Percentiles rank a stretch among this genome's conserved stretches.
Evolutionary conservation across 1,140 invertebrate species (phyloP).

Genomic region (Camponotus vicinus): DNA sequence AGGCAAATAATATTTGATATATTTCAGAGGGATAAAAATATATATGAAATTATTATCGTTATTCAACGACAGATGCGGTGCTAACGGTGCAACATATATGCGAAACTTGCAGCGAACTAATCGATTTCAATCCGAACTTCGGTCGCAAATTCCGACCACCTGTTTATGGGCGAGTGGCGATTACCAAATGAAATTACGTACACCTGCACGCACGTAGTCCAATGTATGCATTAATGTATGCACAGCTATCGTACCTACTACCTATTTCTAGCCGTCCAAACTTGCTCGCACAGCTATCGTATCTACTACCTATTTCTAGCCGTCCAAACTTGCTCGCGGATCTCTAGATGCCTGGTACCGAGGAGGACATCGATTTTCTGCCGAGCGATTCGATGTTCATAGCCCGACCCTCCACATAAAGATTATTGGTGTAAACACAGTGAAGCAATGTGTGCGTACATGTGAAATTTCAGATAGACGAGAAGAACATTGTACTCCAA

Average conservation of each 20-base stretch:
- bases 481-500: conserved; percentile 48
- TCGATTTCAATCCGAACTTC: conserved; percentile 53
- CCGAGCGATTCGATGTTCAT: conserved; percentile 72
- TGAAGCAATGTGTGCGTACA: conserved; percentile 6
- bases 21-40: conserved; percentile 37
- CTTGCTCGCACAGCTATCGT: conserved; percentile 47
- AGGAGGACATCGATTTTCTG: conserved; percentile 75
- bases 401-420: conserved; percentile 56
- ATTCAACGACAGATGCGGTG: conserved; percentile 51
- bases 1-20: conserved; percentile 17
- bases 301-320: conserved; percentile 17
- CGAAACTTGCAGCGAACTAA: conserved; percentile 47
- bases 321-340: conserved; percentile 53
- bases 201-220: conserved; percentile 49
- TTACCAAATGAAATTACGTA: conserved; percentile 60
- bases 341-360: conserved; percentile 48
- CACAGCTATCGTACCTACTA: conserved; percentile 28
- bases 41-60: conserved; percentile 44
- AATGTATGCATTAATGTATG: conserved; percentile 34
- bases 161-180: conserved; percentile 53
- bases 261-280: conserved; percentile 37
- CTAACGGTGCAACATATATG: conserved; percentile 14
- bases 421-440: conserved; percentile 52
- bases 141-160: conserved; percentile 56
- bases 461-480: conserved; percentile 59